Conservation (phyloP, 1,140 invertebrate genomes). For the Drosophila sucinea region DNA sequence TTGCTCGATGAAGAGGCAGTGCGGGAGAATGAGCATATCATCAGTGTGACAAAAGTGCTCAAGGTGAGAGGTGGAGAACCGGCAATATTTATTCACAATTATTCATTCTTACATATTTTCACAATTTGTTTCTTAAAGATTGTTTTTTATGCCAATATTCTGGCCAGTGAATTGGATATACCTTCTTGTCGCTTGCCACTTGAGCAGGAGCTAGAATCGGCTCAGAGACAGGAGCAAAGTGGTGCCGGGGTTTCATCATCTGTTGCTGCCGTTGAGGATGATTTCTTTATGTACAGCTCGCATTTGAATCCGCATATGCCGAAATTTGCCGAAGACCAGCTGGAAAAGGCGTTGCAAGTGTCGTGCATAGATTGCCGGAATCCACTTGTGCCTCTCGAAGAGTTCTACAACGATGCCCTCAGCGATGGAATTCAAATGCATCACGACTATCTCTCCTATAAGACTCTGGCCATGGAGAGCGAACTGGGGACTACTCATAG, state of each 20-base stretch:
- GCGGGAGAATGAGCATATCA: slow-evolving; percentile 92
- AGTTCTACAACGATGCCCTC: slow-evolving; percentile 96
- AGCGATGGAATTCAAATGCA: slow-evolving; percentile 97
- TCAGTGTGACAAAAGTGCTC: slow-evolving; percentile 92
- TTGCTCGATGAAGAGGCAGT: slow-evolving; percentile 90
- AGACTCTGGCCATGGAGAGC: slow-evolving; percentile 84
- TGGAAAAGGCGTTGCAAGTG: slow-evolving; percentile 87
- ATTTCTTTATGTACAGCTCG: slow-evolving; percentile 68
- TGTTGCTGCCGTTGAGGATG: slow-evolving; percentile 54
- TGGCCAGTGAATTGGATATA: slow-evolving; percentile 90
- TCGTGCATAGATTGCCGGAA: slow-evolving; percentile 91
- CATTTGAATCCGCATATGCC: slow-evolving; percentile 79
- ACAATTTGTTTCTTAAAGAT: slow-evolving; percentile 85
- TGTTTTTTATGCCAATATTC: slow-evolving; percentile 94
- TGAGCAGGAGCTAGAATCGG: background rate
- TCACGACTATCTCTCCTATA: slow-evolving; percentile 95
- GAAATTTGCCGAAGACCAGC: slow-evolving; percentile 84
- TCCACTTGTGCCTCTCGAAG: slow-evolving; percentile 92
- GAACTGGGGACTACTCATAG: slow-evolving; percentile 58
- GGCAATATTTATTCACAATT: background rate
- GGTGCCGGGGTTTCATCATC: slow-evolving; percentile 43
- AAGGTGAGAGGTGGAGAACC: slow-evolving; percentile 84
- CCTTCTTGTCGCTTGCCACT: slow-evolving; percentile 55
- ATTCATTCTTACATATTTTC: background rate
- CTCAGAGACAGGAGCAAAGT: slow-evolving; percentile 29